These are phyloP conservation scores for Hypselothyrea guttata DNA, from an alignment of 2,888 invertebrate genomes.

Conservation along the genomic window DNA sequence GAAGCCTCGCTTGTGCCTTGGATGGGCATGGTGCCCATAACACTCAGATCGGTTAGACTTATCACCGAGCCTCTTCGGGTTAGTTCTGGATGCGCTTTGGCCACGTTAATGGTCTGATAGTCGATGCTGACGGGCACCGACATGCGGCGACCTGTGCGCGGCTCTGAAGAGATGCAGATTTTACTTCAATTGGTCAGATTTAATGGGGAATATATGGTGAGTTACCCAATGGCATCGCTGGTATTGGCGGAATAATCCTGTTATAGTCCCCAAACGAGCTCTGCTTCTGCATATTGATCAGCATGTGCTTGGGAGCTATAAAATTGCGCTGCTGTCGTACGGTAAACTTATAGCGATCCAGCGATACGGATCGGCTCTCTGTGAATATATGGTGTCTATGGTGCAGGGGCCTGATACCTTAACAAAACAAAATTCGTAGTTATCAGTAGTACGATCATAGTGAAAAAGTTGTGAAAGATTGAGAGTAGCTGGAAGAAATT, in stretches of 20 bases:
- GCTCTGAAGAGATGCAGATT: constrained; percentile 32
- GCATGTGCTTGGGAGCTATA: constrained; percentile 1
- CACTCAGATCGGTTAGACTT: constrained; percentile 38
- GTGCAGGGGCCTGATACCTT: constrained; percentile 46
- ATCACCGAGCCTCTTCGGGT: constrained; percentile 62
- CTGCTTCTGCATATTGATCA: constrained; percentile 37
- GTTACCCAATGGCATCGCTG: too few relatives aligned
- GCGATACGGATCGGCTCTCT: constrained; percentile 72
- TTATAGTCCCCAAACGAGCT: constrained; percentile 36
- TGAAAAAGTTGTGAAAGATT: background rate
- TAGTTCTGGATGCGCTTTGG: constrained; percentile 33
- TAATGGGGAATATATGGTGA: too few relatives aligned
- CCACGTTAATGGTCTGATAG: constrained; percentile 62
- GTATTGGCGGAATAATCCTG: too few relatives aligned
- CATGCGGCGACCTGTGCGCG: constrained; percentile 60
- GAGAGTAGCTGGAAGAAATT: constrained; percentile 20
- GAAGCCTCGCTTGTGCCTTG: constrained; percentile 64
- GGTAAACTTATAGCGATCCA: constrained; percentile 66
- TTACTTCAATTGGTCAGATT: constrained; percentile 2
- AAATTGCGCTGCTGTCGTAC: constrained; percentile 18
- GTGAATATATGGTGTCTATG: constrained; percentile 56
- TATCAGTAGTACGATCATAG: constrained; percentile 1
- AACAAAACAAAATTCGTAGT: too few relatives aligned
- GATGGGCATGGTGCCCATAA: background rate
- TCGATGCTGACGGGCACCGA: constrained; percentile 73